Evolutionary conservation across 2,797 vertebrate species (phyloP).

Genomic region (Chiloscyllium punctatum): DNA sequence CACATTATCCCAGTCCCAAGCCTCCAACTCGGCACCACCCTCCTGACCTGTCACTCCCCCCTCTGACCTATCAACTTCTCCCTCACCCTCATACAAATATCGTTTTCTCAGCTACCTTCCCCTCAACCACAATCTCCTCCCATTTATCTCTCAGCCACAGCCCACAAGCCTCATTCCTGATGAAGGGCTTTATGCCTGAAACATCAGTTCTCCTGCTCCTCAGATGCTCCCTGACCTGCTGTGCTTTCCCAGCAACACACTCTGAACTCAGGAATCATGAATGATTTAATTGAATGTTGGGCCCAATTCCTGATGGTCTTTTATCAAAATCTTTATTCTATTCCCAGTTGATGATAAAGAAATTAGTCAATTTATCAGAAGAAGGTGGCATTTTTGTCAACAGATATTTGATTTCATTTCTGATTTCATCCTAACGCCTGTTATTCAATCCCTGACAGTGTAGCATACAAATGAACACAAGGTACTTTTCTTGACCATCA

Average conservation of each 20-base stretch:
- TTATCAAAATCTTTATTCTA: background rate
- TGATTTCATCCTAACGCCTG: background rate
- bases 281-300: background rate
- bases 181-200: no score
- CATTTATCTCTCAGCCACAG: no score
- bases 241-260: background rate
- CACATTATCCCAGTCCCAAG: no score
- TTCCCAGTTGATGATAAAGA: background rate
- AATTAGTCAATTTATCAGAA: background rate
- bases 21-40: no score
- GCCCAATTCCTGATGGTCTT: background rate
- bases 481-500: background rate
- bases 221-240: no score
- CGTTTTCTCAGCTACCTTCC: no score
- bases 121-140: no score
- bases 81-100: no score
- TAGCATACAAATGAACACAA: background rate
- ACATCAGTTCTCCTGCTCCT: no score
- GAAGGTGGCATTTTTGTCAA: background rate
- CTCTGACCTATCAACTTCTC: no score
- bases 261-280: background rate
- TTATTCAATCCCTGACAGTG: background rate
- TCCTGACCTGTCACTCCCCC: no score
- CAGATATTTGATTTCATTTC: background rate
- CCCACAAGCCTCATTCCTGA: no score